Conservation (phyloP, 2,888 invertebrate species). For the Nomada fucata region DNA sequence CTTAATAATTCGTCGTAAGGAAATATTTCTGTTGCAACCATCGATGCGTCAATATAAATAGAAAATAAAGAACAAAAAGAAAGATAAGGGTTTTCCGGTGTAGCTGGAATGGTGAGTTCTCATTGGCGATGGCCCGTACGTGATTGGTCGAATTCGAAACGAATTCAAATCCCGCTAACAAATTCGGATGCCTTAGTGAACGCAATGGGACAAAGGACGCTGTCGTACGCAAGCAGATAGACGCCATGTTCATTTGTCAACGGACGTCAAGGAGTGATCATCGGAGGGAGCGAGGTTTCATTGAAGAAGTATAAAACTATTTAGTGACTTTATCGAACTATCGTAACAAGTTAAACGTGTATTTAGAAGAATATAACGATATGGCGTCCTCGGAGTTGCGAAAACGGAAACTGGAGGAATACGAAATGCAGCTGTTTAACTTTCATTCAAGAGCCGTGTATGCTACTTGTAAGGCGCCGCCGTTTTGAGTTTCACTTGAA, state of each 20-base stretch:
- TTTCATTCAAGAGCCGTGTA: slow-evolving; percentile 77
- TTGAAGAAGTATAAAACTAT: slow-evolving; percentile 40
- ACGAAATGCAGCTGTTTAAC: slow-evolving; percentile 81
- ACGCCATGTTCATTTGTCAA: slow-evolving; percentile 81
- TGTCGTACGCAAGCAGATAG: slow-evolving; percentile 71
- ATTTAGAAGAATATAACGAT: slow-evolving; percentile 18
- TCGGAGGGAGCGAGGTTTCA: slow-evolving; percentile 39
- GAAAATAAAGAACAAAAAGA: slow-evolving; percentile 2
- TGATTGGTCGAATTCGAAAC: slow-evolving; percentile 48
- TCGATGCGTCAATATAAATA: background rate
- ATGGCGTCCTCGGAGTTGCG: slow-evolving; percentile 69
- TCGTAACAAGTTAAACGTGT: slow-evolving; percentile 34
- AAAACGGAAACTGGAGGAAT: slow-evolving; percentile 77
- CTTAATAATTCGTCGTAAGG: background rate
- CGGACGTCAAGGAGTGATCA: slow-evolving; percentile 75
- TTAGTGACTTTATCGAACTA: slow-evolving; percentile 49
- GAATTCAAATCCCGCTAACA: slow-evolving; percentile 16
- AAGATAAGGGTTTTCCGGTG: slow-evolving; percentile 5
- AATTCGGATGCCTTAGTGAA: slow-evolving; percentile 66
- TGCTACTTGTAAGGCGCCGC: slow-evolving; percentile 75
- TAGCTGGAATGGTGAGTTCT: background rate
- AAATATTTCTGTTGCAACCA: slow-evolving; percentile 25
- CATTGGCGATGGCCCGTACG: background rate
- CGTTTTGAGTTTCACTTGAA: slow-evolving; percentile 55
- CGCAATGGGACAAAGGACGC: slow-evolving; percentile 76